Evolutionary conservation across 2,888 invertebrate genomes (phyloP).

Genomic region (Dusona sp.): DNA sequence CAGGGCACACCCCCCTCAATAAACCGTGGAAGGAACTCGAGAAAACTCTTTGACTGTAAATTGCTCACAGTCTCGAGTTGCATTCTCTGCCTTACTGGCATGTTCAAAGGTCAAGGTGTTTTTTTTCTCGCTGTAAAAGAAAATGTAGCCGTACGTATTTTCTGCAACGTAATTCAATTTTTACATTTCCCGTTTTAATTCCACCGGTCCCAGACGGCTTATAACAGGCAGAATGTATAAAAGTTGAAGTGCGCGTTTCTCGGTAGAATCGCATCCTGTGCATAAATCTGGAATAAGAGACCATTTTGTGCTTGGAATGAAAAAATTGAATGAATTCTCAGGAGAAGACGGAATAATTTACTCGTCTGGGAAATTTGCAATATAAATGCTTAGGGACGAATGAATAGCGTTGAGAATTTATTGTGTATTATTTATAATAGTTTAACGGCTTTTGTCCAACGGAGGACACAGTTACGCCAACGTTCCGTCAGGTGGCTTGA

Average conservation of each 20-base stretch:
- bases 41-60: slow-evolving; percentile 17
- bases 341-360: not conserved
- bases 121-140: slow-evolving; percentile 12
- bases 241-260: slow-evolving; percentile 10
- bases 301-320: not conserved
- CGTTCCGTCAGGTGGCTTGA: not conserved
- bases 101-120: slow-evolving; percentile 50
- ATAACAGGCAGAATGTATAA: not conserved
- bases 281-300: not conserved
- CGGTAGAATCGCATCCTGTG: slow-evolving; percentile 6
- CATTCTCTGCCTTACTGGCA: not conserved
- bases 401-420: not conserved
- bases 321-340: not conserved
- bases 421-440: not conserved
- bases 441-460: not conserved
- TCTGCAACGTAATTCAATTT: slow-evolving; percentile 11
- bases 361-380: not conserved
- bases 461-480: not conserved
- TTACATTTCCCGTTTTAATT: not conserved
- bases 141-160: not conserved
- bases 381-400: not conserved
- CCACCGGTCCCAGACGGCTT: not conserved
- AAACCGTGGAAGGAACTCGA: slow-evolving; percentile 15
- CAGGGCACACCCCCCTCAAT: slow-evolving; percentile 10
- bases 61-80: slow-evolving; percentile 30